These are phyloP conservation scores for Molanna angustata DNA, from an alignment of 2,888 invertebrate species.

Conservation along the genomic window DNA sequence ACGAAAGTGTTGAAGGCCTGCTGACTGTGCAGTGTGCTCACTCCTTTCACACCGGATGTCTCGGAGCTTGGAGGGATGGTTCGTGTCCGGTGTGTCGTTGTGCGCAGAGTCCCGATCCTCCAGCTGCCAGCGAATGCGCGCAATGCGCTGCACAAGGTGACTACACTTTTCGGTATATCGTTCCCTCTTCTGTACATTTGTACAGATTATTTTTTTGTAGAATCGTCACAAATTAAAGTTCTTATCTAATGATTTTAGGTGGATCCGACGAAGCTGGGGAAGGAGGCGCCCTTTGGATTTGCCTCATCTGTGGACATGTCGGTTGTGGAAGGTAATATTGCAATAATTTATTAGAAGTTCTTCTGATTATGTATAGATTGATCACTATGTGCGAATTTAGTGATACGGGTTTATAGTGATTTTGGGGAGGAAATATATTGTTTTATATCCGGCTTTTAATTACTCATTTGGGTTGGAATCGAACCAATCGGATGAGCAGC, in stretches of 20 bases:
- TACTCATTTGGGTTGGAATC: too few relatives aligned
- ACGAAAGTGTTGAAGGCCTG: slow-evolving; percentile 97
- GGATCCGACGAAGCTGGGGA: slow-evolving; percentile 46
- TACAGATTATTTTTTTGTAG: background rate
- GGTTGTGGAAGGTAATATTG: slow-evolving; percentile 88
- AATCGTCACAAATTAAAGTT: too few relatives aligned
- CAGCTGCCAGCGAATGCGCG: slow-evolving; percentile 66
- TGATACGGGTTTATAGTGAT: too few relatives aligned
- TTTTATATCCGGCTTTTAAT: background rate
- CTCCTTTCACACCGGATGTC: slow-evolving; percentile 93
- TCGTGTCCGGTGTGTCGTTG: slow-evolving; percentile 97
- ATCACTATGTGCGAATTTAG: too few relatives aligned
- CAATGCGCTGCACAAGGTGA: slow-evolving; percentile 55
- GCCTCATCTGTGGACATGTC: slow-evolving; percentile 96
- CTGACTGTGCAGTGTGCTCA: slow-evolving; percentile 98
- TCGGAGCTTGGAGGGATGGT: slow-evolving; percentile 95
- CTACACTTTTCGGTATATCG: background rate
- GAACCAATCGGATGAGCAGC: too few relatives aligned
- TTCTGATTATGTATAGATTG: too few relatives aligned
- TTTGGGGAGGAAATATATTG: too few relatives aligned
- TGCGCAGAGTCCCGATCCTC: slow-evolving; percentile 78
- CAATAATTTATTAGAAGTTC: too few relatives aligned
- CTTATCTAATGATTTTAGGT: slow-evolving; percentile 7
- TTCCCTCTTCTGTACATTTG: background rate
- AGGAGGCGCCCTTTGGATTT: slow-evolving; percentile 93